Conservation (phyloP, 2,797 vertebrate genomes). For the Pangasius mekongensis region DNA sequence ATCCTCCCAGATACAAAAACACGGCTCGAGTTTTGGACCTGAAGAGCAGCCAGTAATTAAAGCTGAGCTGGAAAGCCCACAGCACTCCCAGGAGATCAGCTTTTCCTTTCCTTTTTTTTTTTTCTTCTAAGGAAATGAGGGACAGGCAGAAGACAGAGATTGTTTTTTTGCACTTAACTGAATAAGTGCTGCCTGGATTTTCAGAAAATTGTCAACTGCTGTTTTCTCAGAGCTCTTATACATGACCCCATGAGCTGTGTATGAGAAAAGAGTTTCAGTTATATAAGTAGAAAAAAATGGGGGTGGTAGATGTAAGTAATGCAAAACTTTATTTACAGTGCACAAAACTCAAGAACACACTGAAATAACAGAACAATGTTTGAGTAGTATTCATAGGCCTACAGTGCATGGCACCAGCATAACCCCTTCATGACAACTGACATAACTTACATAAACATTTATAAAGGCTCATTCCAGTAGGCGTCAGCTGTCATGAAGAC, state of each 20-base stretch:
- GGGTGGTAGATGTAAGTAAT: neutral
- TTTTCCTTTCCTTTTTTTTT: constrained; percentile 44
- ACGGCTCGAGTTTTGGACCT: constrained; percentile 40
- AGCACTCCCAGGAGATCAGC: constrained; percentile 51
- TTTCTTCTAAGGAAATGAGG: constrained; percentile 36
- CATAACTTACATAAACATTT: neutral
- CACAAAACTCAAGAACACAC: neutral
- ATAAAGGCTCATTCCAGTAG: neutral
- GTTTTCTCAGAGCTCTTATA: constrained; percentile 37
- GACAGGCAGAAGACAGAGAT: constrained; percentile 42
- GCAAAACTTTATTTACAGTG: neutral
- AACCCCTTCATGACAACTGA: neutral
- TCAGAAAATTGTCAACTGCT: constrained; percentile 40
- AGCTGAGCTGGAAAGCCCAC: constrained; percentile 54
- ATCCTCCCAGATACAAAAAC: constrained; percentile 41
- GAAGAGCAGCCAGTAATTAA: constrained; percentile 57
- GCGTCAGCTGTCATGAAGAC: neutral
- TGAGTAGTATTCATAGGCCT: neutral
- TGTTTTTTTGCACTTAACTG: constrained; percentile 33
- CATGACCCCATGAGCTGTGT: neutral
- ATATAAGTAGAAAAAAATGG: neutral
- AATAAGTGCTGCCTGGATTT: constrained; percentile 39
- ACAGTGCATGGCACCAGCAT: neutral
- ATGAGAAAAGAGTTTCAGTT: constrained; percentile 29
- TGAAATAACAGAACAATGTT: neutral